Percentiles rank a stretch among this genome's conserved stretches.
phyloP scores from a whole-genome alignment of 2,888 invertebrate genomes.

The Melikaiella ostensackeni region DNA sequence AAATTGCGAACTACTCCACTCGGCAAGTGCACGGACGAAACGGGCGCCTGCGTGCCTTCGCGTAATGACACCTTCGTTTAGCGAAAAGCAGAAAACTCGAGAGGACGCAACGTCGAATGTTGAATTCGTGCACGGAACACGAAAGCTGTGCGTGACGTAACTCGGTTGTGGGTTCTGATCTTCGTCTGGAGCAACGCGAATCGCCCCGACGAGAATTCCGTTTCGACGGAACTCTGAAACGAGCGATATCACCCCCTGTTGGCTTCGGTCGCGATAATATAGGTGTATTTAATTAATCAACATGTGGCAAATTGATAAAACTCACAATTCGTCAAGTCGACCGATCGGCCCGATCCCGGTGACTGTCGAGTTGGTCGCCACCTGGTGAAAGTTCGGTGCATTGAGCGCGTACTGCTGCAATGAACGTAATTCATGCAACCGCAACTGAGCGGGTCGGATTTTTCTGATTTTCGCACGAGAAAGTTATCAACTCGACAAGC shows the following conservation, averaged over 20 bases:
- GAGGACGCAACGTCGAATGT: constrained; percentile 46
- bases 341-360: constrained; percentile 70
- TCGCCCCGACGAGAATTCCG: constrained; percentile 46
- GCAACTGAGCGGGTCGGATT: constrained; percentile 47
- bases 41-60: constrained; percentile 55
- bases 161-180: constrained; percentile 25
- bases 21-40: not conserved
- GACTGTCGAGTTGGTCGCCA: constrained; percentile 54
- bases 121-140: constrained; percentile 4
- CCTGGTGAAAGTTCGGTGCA: constrained; percentile 51
- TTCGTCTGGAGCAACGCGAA: not conserved
- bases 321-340: constrained; percentile 65
- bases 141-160: constrained; percentile 53
- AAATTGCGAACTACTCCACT: constrained; percentile 16
- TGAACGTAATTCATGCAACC: constrained; percentile 42
- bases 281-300: constrained; percentile 66
- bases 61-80: constrained; percentile 51
- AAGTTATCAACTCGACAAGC: not conserved
- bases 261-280: constrained; percentile 54
- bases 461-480: constrained; percentile 23
- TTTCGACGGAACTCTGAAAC: constrained; percentile 45
- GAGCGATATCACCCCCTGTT: constrained; percentile 51
- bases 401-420: constrained; percentile 35
- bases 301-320: constrained; percentile 68
- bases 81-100: constrained; percentile 36